Conservation (phyloP, 2,113 vertebrate species). For the Nesogale talazaci region DNA sequence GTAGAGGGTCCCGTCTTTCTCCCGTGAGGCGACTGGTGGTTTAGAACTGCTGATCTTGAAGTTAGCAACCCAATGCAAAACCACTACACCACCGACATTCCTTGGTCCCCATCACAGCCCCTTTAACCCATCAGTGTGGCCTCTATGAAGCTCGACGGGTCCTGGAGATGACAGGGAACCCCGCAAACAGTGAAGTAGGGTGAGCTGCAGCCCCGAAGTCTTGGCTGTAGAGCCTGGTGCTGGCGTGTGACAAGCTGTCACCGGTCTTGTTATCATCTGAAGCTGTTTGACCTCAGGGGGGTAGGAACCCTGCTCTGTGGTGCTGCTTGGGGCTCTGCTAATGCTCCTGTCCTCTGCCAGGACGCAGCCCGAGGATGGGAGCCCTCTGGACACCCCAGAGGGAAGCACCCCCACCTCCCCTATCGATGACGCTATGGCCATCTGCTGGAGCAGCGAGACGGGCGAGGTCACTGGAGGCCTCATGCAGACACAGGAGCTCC, state of each 20-base stretch:
- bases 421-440: fast-evolving
- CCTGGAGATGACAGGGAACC: not conserved
- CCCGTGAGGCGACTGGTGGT: no score
- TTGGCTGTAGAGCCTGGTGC: fast-evolving
- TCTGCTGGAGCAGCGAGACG: not conserved
- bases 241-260: fast-evolving
- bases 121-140: not conserved
- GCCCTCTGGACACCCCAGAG: not conserved
- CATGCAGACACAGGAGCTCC: fast-evolving
- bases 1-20: no score
- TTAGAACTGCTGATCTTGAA: no score
- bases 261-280: not conserved
- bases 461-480: not conserved
- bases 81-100: no score
- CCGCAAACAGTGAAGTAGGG: fast-evolving
- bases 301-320: fast-evolving
- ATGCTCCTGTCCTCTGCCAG: not conserved
- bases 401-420: no score
- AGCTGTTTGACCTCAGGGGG: fast-evolving
- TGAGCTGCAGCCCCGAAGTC: not conserved
- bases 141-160: not conserved
- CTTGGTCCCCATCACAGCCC: not conserved
- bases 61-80: no score
- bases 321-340: not conserved
- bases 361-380: fast-evolving